Percentiles rank a stretch among this genome's conserved stretches.
Conservation (phyloP, 2,888 invertebrate species). For the Dioctria linearis region DNA sequence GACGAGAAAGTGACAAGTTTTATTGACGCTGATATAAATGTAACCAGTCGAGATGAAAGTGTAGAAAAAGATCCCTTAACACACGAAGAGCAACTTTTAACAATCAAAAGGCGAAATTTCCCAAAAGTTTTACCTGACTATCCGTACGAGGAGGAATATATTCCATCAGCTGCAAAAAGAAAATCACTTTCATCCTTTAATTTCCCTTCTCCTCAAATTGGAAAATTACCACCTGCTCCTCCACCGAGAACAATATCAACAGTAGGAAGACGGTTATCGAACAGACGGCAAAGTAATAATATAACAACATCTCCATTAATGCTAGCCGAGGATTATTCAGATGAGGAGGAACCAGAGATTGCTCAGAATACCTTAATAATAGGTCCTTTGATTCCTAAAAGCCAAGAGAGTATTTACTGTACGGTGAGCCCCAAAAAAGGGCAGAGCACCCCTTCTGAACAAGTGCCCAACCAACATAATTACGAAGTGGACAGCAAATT, state of each 20-base stretch:
- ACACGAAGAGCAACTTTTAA: slow-evolving; percentile 80
- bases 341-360: slow-evolving; percentile 72
- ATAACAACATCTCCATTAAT: slow-evolving; percentile 71
- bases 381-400: slow-evolving; percentile 73
- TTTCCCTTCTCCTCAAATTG: slow-evolving; percentile 64
- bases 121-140: slow-evolving; percentile 88
- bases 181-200: slow-evolving; percentile 77
- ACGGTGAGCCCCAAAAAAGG: slow-evolving; percentile 57
- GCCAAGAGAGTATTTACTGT: slow-evolving; percentile 61
- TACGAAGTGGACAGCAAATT: slow-evolving; percentile 45
- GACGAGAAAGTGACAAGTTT: slow-evolving; percentile 72
- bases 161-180: slow-evolving; percentile 70
- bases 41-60: slow-evolving; percentile 77
- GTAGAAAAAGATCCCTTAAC: slow-evolving; percentile 71
- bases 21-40: slow-evolving; percentile 77
- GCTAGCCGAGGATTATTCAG: slow-evolving; percentile 72
- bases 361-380: slow-evolving; percentile 74
- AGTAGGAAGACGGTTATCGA: slow-evolving; percentile 72
- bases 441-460: neutral
- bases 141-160: slow-evolving; percentile 47
- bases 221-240: slow-evolving; percentile 76
- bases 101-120: slow-evolving; percentile 84
- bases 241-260: slow-evolving; percentile 84
- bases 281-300: slow-evolving; percentile 69
- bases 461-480: slow-evolving; percentile 27